Conservation (phyloP, 23 tunicate species). For the Pegea sp. region DNA sequence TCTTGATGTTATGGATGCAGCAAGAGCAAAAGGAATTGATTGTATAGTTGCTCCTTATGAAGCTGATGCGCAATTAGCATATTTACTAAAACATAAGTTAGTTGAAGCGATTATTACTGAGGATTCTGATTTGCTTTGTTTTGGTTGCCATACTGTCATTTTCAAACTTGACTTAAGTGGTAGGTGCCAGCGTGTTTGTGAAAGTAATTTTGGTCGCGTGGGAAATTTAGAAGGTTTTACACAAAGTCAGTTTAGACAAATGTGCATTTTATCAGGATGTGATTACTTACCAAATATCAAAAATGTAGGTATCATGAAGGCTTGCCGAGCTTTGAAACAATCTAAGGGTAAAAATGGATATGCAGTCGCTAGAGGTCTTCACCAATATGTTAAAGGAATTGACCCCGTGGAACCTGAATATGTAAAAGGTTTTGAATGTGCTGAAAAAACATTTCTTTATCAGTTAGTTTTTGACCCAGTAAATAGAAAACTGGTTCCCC, state of each 20-base stretch:
- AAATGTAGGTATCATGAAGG: slow-evolving; percentile 68
- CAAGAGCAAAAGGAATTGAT: slow-evolving; percentile 52
- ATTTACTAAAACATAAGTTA: slow-evolving; percentile 18
- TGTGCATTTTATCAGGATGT: slow-evolving; percentile 90
- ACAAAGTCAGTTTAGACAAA: slow-evolving; percentile 56
- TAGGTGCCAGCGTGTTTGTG: slow-evolving; percentile 45
- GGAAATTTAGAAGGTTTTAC: slow-evolving; percentile 58
- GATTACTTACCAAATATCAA: slow-evolving; percentile 78
- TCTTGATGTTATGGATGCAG: slow-evolving; percentile 58
- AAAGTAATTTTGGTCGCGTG: slow-evolving; percentile 23
- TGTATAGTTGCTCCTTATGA: slow-evolving; percentile 98
- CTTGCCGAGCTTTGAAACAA: slow-evolving; percentile 62
- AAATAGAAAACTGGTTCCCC: slow-evolving; percentile 23
- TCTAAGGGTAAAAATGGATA: slow-evolving; percentile 44
- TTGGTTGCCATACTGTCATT: slow-evolving; percentile 67
- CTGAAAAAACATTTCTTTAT: slow-evolving; percentile 82
- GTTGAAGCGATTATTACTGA: slow-evolving; percentile 85
- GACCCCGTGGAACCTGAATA: slow-evolving; percentile 44
- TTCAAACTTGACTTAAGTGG: slow-evolving; percentile 79
- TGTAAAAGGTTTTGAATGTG: slow-evolving; percentile 45
- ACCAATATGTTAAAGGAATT: slow-evolving; percentile 58
- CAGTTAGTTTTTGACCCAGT: slow-evolving; percentile 67
- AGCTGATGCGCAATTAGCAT: slow-evolving; percentile 99
- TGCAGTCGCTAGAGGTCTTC: slow-evolving; percentile 47
- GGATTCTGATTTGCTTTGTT: slow-evolving; percentile 78